Evolutionary conservation across 2,113 vertebrate species (phyloP), one percentile per base, ranked within the genome.

Genomic region (Ceuthmochares aereus): DNA sequence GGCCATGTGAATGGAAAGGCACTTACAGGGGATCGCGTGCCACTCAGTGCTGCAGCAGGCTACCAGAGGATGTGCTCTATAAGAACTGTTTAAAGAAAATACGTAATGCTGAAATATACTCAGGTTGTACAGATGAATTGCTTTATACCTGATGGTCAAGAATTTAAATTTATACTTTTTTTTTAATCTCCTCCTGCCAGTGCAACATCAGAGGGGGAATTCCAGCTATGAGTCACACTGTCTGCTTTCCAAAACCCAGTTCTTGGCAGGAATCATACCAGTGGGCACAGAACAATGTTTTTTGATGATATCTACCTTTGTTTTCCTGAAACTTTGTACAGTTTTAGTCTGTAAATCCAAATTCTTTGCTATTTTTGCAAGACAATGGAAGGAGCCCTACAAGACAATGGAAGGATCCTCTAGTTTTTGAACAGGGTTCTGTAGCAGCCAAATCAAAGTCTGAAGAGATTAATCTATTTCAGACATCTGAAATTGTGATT

Each of bases 131-230:
- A 64, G 25, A 49, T 18, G 20, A 86, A 73, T 26, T 87, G 69
- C 81, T 94, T 45, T 87, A 75, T 51, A 81, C 36, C 26, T 76
- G 62, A 69, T 66, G 47, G 52, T 78, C 34, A 73, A 55, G 36
- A 66, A 58, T n/a, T 58, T 49, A 60, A 36, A 58, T 29, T 54
- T 29, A 54, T 29, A 29, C 14, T 27, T 29, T 13, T 16, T 14
- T 14, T 14, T 14, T 25, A n/a, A n/a, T 14, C 27, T 14, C 14
- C 25, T 5, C 52, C 11, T 26, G 51, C 74, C 68, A 94, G 7
- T 78, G 68, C 62, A 92, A 81, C 75, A 66, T 93, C 80, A 92
- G 59, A 63, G 54, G 30, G 37, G 15, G 32, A 93, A 26, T 75
- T 79, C 64, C 58, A 75, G 45, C 22, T 54, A 62, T 59, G 58